Conservation (phyloP, 2,797 vertebrate genomes). For the Netta rufina region DNA sequence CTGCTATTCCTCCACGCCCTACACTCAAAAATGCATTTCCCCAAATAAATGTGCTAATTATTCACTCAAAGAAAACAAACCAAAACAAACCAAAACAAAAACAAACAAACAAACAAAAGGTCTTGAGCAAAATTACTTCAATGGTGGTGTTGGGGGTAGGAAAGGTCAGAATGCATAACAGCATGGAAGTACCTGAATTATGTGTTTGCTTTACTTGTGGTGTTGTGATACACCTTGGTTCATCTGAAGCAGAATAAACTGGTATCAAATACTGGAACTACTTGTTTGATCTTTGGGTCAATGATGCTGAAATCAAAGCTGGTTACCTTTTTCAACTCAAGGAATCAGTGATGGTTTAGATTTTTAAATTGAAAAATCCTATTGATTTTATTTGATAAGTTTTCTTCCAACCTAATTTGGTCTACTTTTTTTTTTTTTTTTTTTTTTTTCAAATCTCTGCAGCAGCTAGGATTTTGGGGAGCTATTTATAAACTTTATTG, state of each 20-base stretch:
- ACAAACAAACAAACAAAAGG: background rate
- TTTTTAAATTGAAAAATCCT: background rate
- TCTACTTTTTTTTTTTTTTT: background rate
- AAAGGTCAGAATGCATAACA: background rate
- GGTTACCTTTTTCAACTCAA: background rate
- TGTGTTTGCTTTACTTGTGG: background rate
- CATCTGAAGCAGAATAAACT: background rate
- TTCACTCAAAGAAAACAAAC: background rate
- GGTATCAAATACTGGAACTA: background rate
- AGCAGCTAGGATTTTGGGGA: background rate
- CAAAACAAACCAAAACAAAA: background rate
- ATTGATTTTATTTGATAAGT: background rate
- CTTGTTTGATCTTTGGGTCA: background rate
- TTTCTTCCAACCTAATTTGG: background rate
- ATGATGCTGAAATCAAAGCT: fast-evolving
- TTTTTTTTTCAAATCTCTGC: background rate
- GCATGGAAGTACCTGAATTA: background rate
- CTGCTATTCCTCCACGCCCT: background rate
- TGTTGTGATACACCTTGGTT: background rate
- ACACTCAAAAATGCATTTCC: background rate
- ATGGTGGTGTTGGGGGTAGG: fast-evolving
- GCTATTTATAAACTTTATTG: background rate
- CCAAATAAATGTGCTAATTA: background rate
- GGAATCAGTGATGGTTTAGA: background rate
- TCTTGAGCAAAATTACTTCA: background rate